A percentile compares a stretch with the other conserved stretches of the same genome.
phyloP scores from a whole-genome alignment of 2,797 vertebrate species.

The Spinus olivaceus region DNA sequence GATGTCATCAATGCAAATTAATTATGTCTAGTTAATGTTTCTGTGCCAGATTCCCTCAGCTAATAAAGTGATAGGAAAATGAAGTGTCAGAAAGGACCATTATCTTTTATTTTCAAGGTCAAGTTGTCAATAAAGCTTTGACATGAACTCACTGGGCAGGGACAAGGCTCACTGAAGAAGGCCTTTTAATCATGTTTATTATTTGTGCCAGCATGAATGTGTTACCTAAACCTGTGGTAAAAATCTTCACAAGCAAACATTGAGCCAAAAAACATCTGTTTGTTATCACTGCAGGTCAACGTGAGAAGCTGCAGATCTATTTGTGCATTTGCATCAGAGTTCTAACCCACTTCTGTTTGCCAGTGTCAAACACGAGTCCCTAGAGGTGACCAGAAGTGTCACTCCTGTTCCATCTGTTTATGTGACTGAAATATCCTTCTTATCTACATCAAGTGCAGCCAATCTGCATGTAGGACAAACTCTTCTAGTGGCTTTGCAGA shows the following conservation, averaged over 20 bases:
- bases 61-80: slow-evolving; percentile 53
- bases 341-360: neutral
- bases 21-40: slow-evolving; percentile 48
- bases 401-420: neutral
- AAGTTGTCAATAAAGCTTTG: slow-evolving; percentile 41
- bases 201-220: neutral
- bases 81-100: slow-evolving; percentile 24
- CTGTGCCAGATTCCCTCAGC: slow-evolving; percentile 29
- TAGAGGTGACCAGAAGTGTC: neutral
- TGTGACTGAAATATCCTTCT: neutral
- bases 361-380: neutral
- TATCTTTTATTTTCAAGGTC: slow-evolving; percentile 60
- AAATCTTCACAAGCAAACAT: neutral
- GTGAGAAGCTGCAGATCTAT: neutral
- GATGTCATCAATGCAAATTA: slow-evolving; percentile 49
- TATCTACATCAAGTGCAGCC: fast-evolving
- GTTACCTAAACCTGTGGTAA: neutral
- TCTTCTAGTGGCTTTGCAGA: neutral
- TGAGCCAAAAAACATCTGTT: neutral
- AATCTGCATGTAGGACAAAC: neutral
- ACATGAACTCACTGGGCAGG: neutral
- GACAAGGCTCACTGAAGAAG: neutral
- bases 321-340: neutral
- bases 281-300: neutral
- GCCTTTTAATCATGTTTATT: slow-evolving; percentile 10